Conservation (phyloP, 2,113 vertebrate genomes). For the Dascyllus trimaculatus region DNA sequence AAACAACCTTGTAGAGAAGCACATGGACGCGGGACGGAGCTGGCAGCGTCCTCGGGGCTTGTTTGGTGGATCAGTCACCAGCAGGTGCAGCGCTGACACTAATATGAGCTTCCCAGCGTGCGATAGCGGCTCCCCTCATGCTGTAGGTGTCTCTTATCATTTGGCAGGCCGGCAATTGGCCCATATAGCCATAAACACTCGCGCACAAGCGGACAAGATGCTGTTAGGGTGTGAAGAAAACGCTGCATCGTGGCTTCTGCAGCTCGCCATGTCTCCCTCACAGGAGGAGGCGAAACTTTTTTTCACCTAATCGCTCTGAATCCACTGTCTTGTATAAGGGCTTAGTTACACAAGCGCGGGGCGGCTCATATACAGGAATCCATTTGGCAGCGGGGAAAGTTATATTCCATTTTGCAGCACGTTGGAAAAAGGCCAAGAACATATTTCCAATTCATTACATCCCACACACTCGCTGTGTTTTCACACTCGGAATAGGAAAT, state of each 20-base stretch:
- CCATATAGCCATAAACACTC: constrained; percentile 5
- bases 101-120: constrained; percentile 41
- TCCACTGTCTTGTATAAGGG: constrained; percentile 8
- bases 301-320: constrained; percentile 1
- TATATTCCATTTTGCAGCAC: constrained; percentile 5
- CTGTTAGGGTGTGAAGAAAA: constrained; percentile 26
- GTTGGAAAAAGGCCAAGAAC: constrained; percentile 36
- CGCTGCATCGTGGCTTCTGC: background rate
- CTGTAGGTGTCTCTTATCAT: constrained; percentile 24
- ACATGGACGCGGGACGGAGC: background rate
- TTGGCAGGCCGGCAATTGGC: constrained; percentile 27
- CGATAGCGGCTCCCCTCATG: constrained; percentile 12
- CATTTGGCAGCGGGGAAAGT: constrained; percentile 7
- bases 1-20: constrained; percentile 1
- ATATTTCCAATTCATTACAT: constrained; percentile 32
- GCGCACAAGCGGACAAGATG: background rate
- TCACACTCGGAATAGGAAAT: background rate
- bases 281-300: background rate
- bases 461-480: constrained; percentile 30
- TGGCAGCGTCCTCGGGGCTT: constrained; percentile 20
- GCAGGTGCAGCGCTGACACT: constrained; percentile 13
- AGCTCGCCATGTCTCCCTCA: background rate
- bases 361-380: background rate
- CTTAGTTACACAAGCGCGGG: background rate
- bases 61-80: constrained; percentile 37